Percentiles rank a stretch among this genome's conserved stretches.
These are phyloP conservation scores for Rhagophthalmus giganteus DNA, from an alignment of 2,888 invertebrate species.

Conservation along the genomic window DNA sequence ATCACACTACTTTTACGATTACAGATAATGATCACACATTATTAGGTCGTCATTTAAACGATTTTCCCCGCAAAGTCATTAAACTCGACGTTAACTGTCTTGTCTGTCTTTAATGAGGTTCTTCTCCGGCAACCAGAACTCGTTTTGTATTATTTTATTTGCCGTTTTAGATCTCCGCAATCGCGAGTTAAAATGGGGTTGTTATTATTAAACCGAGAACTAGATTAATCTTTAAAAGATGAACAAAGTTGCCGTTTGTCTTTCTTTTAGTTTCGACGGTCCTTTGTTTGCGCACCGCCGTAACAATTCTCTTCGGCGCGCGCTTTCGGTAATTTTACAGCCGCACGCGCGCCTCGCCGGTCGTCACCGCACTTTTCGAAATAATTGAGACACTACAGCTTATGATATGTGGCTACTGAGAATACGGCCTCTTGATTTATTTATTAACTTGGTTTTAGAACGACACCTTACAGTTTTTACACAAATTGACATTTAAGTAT, in stretches of 20 bases:
- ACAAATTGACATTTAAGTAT: too few relatives aligned
- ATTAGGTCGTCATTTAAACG: slow-evolving; percentile 34
- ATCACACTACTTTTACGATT: slow-evolving; percentile 32
- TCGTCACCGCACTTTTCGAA: too few relatives aligned
- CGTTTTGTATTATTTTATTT: slow-evolving; percentile 28
- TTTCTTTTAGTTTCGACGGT: neutral
- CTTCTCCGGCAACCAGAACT: slow-evolving; percentile 28
- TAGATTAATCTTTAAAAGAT: neutral
- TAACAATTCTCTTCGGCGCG: neutral
- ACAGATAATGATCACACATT: slow-evolving; percentile 32
- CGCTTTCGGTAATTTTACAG: too few relatives aligned
- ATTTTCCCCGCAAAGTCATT: slow-evolving; percentile 31
- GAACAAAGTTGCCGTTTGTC: neutral
- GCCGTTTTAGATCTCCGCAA: slow-evolving; percentile 20
- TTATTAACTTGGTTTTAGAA: too few relatives aligned
- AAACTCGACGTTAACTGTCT: slow-evolving; percentile 31
- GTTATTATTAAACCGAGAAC: slow-evolving; percentile 11
- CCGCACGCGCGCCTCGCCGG: too few relatives aligned
- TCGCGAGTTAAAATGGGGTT: slow-evolving; percentile 21
- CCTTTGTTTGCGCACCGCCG: too few relatives aligned
- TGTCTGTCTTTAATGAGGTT: slow-evolving; percentile 30
- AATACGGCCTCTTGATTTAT: too few relatives aligned
- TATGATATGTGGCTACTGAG: too few relatives aligned
- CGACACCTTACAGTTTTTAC: neutral
- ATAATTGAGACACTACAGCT: too few relatives aligned